phyloP scores from a whole-genome alignment of 2,113 vertebrate genomes.

The Podarcis raffonei region DNA sequence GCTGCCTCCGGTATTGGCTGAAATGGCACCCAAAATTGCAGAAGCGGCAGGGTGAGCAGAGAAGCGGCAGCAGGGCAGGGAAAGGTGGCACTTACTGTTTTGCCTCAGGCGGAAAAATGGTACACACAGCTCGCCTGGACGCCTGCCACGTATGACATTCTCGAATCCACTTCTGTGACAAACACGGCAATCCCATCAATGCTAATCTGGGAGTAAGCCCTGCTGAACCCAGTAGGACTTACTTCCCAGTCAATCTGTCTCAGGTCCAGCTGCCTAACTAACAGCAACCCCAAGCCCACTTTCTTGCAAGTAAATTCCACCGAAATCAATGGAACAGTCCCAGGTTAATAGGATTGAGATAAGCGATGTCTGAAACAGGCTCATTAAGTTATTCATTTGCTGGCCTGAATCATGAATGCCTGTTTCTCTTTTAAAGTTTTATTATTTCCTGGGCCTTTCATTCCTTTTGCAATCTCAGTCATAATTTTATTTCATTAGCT shows the following conservation, averaged over 20 bases:
- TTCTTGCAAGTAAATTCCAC: background rate
- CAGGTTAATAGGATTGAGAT: background rate
- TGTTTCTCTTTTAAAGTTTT: slow-evolving; percentile 5
- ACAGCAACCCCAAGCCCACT: background rate
- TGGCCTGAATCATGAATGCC: slow-evolving; percentile 24
- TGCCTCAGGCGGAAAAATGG: too few species aligned
- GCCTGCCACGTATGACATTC: background rate
- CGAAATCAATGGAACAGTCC: background rate
- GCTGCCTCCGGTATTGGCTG: too few species aligned
- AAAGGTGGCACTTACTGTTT: too few species aligned
- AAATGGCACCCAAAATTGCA: too few species aligned
- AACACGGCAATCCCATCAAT: background rate
- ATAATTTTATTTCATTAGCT: slow-evolving; percentile 43
- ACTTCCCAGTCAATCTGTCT: background rate
- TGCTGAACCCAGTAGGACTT: too few species aligned
- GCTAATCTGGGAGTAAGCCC: too few species aligned
- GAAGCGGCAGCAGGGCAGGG: too few species aligned
- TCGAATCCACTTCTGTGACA: background rate
- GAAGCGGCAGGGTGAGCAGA: too few species aligned
- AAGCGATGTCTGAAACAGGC: background rate
- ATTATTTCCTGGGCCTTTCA: background rate
- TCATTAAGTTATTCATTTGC: slow-evolving; percentile 20
- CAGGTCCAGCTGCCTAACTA: background rate
- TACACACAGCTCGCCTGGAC: too few species aligned
- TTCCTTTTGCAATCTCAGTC: slow-evolving; percentile 30